These are phyloP conservation scores for Ascidia mentula DNA, from an alignment of 23 tunicate species.

Conservation along the genomic window DNA sequence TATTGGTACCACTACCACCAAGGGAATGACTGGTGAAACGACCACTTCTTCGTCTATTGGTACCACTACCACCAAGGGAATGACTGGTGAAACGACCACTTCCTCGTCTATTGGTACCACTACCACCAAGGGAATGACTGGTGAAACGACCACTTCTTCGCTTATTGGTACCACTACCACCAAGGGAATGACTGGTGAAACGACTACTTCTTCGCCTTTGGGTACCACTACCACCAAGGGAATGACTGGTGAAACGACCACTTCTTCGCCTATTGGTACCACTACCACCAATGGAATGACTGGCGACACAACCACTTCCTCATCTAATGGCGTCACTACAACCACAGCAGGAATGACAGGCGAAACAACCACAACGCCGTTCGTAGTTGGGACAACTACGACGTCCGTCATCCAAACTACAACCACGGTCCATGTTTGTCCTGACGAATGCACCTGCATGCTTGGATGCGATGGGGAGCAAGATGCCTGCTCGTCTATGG, in stretches of 20 bases:
- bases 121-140: conserved; percentile 8
- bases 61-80: conserved; percentile 9
- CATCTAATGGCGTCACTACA: conserved; percentile 18
- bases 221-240: conserved; percentile 26
- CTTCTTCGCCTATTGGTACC: background rate
- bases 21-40: conserved; percentile 6
- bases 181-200: conserved; percentile 13
- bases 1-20: conserved; percentile 29
- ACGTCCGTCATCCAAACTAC: conserved; percentile 11
- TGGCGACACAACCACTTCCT: conserved; percentile 23
- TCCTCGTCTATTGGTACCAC: background rate
- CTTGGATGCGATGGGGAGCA: conserved; percentile 81
- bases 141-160: conserved; percentile 16
- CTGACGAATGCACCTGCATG: conserved; percentile 49
- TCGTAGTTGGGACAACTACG: conserved; percentile 1
- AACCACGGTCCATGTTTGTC: conserved; percentile 26
- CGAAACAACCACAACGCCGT: background rate
- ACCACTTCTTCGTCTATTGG: conserved; percentile 18
- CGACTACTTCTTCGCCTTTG: conserved; percentile 28
- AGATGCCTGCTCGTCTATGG: conserved; percentile 30
- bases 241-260: conserved; percentile 29
- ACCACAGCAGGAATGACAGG: conserved; percentile 15
- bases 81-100: conserved; percentile 32
- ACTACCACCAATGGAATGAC: conserved; percentile 19
- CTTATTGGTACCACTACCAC: conserved; percentile 25